Evolutionary conservation across 2,113 vertebrate genomes (phyloP).

Genomic region (Aspidoscelis tigris): DNA sequence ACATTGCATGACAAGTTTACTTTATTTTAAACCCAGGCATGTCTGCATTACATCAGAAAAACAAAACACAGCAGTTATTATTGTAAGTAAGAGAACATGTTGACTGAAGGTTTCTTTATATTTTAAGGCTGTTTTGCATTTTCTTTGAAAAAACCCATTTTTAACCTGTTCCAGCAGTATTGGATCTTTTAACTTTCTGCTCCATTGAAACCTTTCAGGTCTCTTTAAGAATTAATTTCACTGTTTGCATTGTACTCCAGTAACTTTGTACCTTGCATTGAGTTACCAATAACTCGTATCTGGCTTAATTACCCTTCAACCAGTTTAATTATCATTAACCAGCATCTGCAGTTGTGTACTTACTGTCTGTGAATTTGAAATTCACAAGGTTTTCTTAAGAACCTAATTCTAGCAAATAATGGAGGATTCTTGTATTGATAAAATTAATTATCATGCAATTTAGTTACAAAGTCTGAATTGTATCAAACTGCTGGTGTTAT

Average conservation of each 20-base stretch:
- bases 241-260: slow-evolving; percentile 26
- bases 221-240: slow-evolving; percentile 14
- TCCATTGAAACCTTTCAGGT: background rate
- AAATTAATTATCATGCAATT: background rate
- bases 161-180: background rate
- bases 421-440: slow-evolving; percentile 14
- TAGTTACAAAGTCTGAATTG: background rate
- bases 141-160: background rate
- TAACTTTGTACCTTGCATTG: slow-evolving; percentile 23
- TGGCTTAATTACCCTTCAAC: too few species aligned
- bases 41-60: slow-evolving; percentile 83
- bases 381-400: too few species aligned
- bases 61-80: slow-evolving; percentile 80
- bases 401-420: too few species aligned
- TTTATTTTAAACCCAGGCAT: slow-evolving; percentile 75
- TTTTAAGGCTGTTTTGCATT: slow-evolving; percentile 6
- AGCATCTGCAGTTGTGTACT: slow-evolving; percentile 15
- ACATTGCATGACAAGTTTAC: slow-evolving; percentile 77
- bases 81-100: background rate
- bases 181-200: background rate
- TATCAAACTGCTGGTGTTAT: background rate
- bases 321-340: too few species aligned
- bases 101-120: background rate
- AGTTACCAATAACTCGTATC: too few species aligned
- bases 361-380: background rate